phyloP scores from a whole-genome alignment of 2,888 invertebrate species.

The Clistopyga incitator region DNA sequence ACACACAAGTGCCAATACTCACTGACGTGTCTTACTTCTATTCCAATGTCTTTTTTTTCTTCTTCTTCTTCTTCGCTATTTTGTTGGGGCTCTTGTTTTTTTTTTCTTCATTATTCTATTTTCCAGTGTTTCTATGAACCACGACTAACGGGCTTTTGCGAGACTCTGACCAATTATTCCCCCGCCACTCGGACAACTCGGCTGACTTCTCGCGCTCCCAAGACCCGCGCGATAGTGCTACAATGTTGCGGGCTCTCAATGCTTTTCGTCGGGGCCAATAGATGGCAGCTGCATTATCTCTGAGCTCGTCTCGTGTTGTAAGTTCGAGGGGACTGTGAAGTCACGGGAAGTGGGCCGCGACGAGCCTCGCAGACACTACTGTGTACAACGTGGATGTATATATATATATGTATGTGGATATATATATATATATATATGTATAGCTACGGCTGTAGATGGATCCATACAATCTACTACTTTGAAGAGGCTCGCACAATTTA shows the following conservation, averaged over 20 bases:
- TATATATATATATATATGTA: no score
- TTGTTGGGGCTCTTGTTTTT: conserved; percentile 14
- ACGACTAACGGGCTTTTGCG: conserved; percentile 58
- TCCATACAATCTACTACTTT: conserved; percentile 38
- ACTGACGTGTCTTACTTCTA: conserved; percentile 62
- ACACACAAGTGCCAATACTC: no score
- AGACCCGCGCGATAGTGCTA: conserved; percentile 47
- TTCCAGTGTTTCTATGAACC: conserved; percentile 55
- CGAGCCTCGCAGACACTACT: conserved; percentile 48
- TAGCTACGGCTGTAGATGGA: conserved; percentile 23
- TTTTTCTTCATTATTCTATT: conserved; percentile 38
- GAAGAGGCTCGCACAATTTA: conserved; percentile 59
- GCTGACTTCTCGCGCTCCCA: conserved; percentile 35
- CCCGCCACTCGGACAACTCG: conserved; percentile 10
- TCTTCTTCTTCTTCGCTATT: conserved; percentile 29
- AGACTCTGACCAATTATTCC: conserved; percentile 29
- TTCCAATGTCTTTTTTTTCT: conserved; percentile 46
- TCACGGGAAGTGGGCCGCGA: conserved; percentile 60
- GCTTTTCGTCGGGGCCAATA: conserved; percentile 80
- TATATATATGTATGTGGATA: background rate
- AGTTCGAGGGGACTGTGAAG: conserved; percentile 47
- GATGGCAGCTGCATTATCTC: conserved; percentile 84
- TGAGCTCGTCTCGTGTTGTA: conserved; percentile 69
- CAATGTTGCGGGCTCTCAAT: conserved; percentile 65
- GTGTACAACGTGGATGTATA: conserved; percentile 10